Conservation (phyloP, 2,113 vertebrate species). For the Anhinga rufa region DNA sequence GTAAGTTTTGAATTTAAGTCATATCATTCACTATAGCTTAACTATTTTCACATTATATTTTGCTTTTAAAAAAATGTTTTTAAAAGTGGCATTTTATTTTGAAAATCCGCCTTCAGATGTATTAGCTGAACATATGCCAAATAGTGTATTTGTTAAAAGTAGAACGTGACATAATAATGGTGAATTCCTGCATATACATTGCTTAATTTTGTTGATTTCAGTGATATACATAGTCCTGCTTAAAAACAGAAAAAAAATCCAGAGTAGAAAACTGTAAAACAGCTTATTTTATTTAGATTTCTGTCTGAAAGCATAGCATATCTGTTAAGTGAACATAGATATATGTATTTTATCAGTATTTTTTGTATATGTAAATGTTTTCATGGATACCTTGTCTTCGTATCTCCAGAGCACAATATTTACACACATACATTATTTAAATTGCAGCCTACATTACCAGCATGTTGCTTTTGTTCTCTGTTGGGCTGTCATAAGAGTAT, state of each 20-base stretch:
- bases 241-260: neutral
- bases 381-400: neutral
- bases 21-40: neutral
- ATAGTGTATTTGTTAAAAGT: neutral
- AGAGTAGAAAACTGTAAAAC: neutral
- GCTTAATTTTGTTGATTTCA: neutral
- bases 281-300: neutral
- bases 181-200: neutral
- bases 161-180: neutral
- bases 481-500: neutral
- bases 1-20: conserved; percentile 77
- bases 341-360: neutral
- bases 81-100: neutral
- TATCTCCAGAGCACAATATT: neutral
- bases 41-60: neutral
- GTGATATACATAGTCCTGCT: neutral
- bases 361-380: neutral
- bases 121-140: neutral
- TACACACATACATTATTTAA: neutral
- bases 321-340: neutral
- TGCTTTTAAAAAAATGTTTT: neutral
- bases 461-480: neutral
- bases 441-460: neutral
- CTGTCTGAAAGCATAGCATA: neutral
- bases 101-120: neutral